phyloP scores from a whole-genome alignment of 2,797 vertebrate genomes.

The Poeciliopsis paucimaculata region DNA sequence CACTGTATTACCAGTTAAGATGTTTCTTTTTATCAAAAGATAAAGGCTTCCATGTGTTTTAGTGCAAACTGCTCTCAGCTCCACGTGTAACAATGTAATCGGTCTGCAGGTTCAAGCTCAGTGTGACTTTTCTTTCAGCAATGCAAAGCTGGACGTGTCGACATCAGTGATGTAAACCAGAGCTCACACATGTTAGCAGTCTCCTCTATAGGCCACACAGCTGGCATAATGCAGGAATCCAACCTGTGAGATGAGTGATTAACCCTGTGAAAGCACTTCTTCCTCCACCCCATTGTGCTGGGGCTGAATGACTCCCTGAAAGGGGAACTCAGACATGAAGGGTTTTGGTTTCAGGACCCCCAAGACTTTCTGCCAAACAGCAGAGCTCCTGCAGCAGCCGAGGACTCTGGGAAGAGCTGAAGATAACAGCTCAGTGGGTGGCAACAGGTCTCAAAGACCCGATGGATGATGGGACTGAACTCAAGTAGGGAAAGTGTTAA shows the following conservation, averaged over 20 bases:
- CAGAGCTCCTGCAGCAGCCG: conserved; percentile 6
- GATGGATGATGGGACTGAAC: not conserved
- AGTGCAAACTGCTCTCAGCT: not conserved
- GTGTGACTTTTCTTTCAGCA: not conserved
- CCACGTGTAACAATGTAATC: not conserved
- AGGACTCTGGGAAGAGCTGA: conserved; percentile 28
- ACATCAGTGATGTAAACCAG: not conserved
- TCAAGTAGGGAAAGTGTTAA: conserved; percentile 4
- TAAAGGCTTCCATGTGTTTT: not conserved
- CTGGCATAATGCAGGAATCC: conserved; percentile 45
- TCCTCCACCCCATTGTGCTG: conserved; percentile 59
- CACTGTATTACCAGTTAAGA: not conserved
- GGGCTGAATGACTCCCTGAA: conserved; percentile 59
- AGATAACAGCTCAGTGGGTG: conserved; percentile 15
- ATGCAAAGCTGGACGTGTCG: not conserved
- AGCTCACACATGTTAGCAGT: conserved; percentile 16
- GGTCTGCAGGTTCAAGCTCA: not conserved
- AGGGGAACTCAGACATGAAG: conserved; percentile 27
- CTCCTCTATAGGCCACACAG: conserved; percentile 37
- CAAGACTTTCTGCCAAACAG: conserved; percentile 35
- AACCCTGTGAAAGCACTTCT: conserved; percentile 61
- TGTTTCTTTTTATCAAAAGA: not conserved
- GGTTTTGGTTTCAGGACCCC: conserved; percentile 51
- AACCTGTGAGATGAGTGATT: conserved; percentile 65
- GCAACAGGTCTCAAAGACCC: not conserved